phyloP scores from a whole-genome alignment of 2,888 invertebrate species.

The Pherbina coryleti region DNA sequence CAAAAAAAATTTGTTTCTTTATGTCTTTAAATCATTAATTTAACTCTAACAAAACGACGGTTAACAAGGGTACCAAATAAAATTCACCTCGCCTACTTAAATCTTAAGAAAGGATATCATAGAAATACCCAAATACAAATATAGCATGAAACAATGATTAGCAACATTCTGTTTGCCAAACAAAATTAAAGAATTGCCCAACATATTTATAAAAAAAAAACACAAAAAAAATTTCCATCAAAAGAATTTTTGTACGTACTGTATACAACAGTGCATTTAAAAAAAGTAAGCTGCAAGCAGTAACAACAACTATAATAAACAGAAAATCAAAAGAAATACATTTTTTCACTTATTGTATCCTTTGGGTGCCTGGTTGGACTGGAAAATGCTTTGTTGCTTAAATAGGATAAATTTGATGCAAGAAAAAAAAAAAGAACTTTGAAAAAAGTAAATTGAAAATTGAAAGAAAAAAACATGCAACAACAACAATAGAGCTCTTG shows the following conservation, averaged over 20 bases:
- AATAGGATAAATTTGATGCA: not conserved
- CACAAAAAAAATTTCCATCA: not conserved
- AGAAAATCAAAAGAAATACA: slow-evolving; percentile 24
- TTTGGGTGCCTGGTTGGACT: slow-evolving; percentile 22
- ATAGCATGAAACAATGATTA: not conserved
- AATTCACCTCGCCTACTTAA: not conserved
- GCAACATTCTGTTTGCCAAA: not conserved
- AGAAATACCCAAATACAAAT: not conserved
- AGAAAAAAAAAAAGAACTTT: not conserved
- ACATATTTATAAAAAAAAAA: not conserved
- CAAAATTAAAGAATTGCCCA: not conserved
- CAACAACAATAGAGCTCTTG: not conserved
- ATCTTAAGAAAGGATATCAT: not conserved
- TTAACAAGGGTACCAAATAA: not conserved
- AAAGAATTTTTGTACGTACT: not conserved
- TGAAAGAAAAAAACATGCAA: not conserved
- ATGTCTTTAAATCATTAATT: no score
- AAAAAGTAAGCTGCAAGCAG: not conserved
- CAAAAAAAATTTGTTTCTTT: no score
- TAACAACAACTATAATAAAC: slow-evolving; percentile 27
- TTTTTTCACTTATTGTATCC: slow-evolving; percentile 23
- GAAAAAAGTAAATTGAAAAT: not conserved
- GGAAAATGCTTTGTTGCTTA: slow-evolving; percentile 7
- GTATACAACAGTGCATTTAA: not conserved
- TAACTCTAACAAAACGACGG: no score